phyloP scores from a whole-genome alignment of 2,797 vertebrate species.

The Acipenser oxyrinchus region DNA sequence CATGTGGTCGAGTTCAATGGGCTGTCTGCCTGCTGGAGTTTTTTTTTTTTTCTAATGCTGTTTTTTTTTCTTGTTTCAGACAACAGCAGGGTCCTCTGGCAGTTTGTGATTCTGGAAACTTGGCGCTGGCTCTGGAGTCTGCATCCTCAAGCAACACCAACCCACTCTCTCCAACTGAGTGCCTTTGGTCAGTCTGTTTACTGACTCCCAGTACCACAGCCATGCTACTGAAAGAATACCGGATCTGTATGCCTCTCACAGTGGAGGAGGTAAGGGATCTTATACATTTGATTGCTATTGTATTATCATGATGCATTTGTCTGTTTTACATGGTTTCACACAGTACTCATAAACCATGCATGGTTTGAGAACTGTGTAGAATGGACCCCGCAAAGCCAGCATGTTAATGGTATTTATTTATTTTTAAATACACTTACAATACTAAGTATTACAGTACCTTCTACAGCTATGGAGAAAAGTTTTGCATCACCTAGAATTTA shows the following conservation, averaged over 20 bases:
- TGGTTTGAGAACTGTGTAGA: too few relatives aligned
- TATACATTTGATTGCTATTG: not conserved
- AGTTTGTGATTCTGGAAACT: not conserved
- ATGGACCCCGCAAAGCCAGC: too few relatives aligned
- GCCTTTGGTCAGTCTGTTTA: conserved; percentile 10
- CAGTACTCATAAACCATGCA: too few relatives aligned
- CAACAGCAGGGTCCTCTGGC: not conserved
- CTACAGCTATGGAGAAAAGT: too few relatives aligned
- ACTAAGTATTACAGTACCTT: too few relatives aligned
- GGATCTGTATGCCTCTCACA: conserved; percentile 60
- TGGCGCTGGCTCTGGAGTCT: not conserved
- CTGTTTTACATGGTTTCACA: too few relatives aligned
- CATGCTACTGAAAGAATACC: conserved; percentile 61
- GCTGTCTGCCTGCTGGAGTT: conserved; percentile 2
- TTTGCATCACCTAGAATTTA: too few relatives aligned
- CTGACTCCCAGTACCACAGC: conserved; percentile 22
- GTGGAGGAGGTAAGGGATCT: conserved; percentile 52
- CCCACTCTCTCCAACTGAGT: not conserved
- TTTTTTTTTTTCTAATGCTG: not conserved
- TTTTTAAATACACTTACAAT: too few relatives aligned
- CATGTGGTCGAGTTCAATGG: not conserved
- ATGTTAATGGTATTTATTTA: too few relatives aligned
- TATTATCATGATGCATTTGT: not conserved
- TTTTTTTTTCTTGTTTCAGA: not conserved
- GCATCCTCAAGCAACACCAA: not conserved